These are phyloP conservation scores for Lepidurus arcticus DNA, from an alignment of 1,140 invertebrate genomes.

Conservation along the genomic window DNA sequence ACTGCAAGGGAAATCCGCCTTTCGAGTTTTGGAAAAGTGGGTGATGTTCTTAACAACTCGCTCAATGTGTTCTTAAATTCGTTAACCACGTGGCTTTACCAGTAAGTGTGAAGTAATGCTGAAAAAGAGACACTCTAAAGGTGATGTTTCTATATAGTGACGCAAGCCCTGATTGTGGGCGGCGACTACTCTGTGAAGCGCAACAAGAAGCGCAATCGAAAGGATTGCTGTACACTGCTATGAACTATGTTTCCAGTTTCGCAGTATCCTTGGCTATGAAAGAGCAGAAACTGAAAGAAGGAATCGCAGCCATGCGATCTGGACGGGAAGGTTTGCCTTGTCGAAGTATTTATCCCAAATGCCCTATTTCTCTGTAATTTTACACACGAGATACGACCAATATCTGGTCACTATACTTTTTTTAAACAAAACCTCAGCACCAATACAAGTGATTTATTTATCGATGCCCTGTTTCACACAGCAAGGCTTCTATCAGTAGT, in stretches of 20 bases:
- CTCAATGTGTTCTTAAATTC: neutral
- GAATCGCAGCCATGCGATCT: neutral
- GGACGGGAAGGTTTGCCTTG: neutral
- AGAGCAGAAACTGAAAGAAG: neutral
- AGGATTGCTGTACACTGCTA: neutral
- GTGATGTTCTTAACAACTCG: neutral
- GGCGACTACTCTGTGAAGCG: neutral
- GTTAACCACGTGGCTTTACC: neutral
- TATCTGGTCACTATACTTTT: neutral
- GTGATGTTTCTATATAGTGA: neutral
- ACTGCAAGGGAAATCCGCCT: neutral
- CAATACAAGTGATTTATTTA: slow-evolving; percentile 1
- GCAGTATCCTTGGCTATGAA: neutral
- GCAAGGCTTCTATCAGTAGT: slow-evolving; percentile 27
- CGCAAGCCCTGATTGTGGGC: neutral
- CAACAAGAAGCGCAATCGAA: neutral
- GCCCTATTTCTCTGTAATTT: slow-evolving; percentile 3
- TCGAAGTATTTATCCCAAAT: slow-evolving; percentile 1
- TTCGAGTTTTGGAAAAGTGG: neutral
- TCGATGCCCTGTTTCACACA: slow-evolving; percentile 22
- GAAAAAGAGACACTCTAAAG: neutral
- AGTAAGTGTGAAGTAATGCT: neutral
- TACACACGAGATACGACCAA: neutral
- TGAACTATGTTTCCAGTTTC: neutral
- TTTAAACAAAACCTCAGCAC: neutral